Evolutionary conservation across 2,888 invertebrate species (phyloP).

Genomic region (Heliconius charithonia): DNA sequence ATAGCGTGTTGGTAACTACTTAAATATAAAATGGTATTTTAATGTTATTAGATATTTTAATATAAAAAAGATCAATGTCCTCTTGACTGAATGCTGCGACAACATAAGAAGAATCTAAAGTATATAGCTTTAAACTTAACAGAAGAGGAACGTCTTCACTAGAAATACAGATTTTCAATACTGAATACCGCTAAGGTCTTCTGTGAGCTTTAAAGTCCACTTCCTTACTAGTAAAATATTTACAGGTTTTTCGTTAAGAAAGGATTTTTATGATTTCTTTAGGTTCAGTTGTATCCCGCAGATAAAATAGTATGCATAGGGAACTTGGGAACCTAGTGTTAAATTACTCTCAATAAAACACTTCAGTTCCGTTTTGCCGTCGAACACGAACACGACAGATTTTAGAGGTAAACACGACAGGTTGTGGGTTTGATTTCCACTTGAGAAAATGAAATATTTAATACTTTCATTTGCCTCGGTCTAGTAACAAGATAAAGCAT

Average conservation of each 20-base stretch:
- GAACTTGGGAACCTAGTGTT: neutral
- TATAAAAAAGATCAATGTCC: neutral
- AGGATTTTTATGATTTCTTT: neutral
- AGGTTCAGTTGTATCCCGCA: neutral
- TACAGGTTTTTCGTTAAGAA: too few species aligned
- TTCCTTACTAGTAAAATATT: too few species aligned
- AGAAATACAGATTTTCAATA: conserved; percentile 7
- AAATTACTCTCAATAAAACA: neutral
- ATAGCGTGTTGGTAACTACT: too few species aligned
- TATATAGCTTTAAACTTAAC: neutral
- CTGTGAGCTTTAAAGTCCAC: neutral
- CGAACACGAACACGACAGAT: too few species aligned
- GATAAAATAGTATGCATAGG: neutral
- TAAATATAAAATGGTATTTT: too few species aligned
- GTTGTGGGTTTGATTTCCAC: too few species aligned
- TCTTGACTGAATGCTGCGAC: neutral
- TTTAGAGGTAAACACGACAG: neutral
- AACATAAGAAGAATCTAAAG: neutral
- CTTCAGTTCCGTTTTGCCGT: neutral
- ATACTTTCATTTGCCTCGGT: neutral
- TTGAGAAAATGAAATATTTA: too few species aligned
- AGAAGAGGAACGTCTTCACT: neutral
- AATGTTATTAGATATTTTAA: too few species aligned
- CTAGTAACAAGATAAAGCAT: neutral
- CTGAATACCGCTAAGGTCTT: neutral